Conservation (phyloP, 2,888 invertebrate genomes). For the Yponomeuta evonymella region DNA sequence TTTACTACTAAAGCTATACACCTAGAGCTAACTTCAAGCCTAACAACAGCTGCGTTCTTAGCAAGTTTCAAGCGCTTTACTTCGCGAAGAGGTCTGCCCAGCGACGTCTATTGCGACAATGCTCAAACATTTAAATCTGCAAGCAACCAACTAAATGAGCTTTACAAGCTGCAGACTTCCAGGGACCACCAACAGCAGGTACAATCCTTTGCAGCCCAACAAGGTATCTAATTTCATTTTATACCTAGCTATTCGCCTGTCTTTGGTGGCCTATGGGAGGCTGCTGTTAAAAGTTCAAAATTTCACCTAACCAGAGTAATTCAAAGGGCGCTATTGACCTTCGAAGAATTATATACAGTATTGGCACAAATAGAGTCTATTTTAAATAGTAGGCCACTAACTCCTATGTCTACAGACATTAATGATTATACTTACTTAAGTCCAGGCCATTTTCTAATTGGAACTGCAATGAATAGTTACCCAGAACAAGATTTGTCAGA, state of each 20-base stretch:
- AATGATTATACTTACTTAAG: conserved; percentile 20
- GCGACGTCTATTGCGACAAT: conserved; percentile 6
- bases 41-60: conserved; percentile 13
- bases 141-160: not conserved
- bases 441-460: conserved; percentile 24
- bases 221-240: conserved; percentile 7
- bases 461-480: conserved; percentile 17
- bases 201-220: not conserved
- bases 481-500: conserved; percentile 9
- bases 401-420: conserved; percentile 17
- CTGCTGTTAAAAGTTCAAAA: conserved; percentile 10
- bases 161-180: conserved; percentile 2
- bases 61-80: conserved; percentile 15
- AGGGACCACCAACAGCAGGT: conserved; percentile 1
- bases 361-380: conserved; percentile 20
- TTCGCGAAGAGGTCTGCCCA: conserved; percentile 10
- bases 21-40: conserved; percentile 18
- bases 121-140: conserved; percentile 11
- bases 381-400: conserved; percentile 20
- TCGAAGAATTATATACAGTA: conserved; percentile 21
- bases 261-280: conserved; percentile 8
- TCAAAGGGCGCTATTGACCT: conserved; percentile 16
- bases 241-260: conserved; percentile 11
- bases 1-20: conserved; percentile 23
- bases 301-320: conserved; percentile 9